These are phyloP conservation scores for Vombatus ursinus DNA, from an alignment of 2,113 vertebrate genomes.

Conservation along the genomic window DNA sequence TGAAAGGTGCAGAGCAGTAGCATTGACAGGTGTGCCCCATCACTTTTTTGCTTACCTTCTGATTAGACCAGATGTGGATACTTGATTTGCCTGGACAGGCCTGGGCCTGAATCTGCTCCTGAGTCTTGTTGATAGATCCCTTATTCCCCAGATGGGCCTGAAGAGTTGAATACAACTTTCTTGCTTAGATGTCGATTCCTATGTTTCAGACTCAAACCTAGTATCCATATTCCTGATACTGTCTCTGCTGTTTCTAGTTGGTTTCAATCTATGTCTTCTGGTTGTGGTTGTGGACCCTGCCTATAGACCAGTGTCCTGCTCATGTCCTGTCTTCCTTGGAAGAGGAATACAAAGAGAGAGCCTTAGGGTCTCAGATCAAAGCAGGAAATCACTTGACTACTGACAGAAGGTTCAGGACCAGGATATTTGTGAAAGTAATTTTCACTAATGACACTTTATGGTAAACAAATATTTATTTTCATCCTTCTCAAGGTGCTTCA, in stretches of 20 bases:
- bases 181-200: neutral
- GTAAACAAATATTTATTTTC: neutral
- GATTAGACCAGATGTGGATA: neutral
- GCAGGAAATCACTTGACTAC: neutral
- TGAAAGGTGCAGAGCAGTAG: no score
- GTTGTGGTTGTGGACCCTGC: neutral
- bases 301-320: neutral
- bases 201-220: neutral
- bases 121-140: neutral
- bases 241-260: neutral
- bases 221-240: neutral
- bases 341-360: neutral
- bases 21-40: neutral
- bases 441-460: neutral
- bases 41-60: neutral
- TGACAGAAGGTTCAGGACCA: neutral
- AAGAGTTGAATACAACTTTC: neutral
- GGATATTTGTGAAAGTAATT: neutral
- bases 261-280: neutral
- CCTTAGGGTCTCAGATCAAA: neutral
- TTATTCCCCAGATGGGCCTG: neutral
- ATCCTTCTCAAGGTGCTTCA: neutral
- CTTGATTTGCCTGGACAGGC: neutral
- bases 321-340: neutral
- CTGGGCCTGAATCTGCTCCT: slow-evolving; percentile 18